These are phyloP conservation scores for Lophotriccus pileatus DNA, from an alignment of 2,797 vertebrate species.

Conservation along the genomic window DNA sequence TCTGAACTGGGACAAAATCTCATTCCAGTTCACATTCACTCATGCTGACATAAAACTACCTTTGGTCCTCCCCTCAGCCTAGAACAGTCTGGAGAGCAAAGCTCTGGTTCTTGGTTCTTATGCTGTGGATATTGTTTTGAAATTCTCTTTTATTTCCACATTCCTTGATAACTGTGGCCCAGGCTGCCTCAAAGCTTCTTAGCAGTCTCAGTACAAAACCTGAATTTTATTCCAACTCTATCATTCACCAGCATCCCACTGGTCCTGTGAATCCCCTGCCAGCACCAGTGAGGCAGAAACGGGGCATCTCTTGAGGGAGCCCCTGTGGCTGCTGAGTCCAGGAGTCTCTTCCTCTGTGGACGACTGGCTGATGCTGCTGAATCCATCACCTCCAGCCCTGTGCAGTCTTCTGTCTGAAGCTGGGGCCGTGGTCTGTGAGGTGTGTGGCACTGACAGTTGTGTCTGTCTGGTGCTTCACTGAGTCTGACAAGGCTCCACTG, in stretches of 20 bases:
- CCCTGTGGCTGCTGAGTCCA: neutral
- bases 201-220: neutral
- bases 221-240: neutral
- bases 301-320: neutral
- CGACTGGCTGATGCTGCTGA: neutral
- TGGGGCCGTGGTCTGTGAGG: neutral
- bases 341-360: neutral
- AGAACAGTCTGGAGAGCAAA: neutral
- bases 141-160: neutral
- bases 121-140: fast-evolving
- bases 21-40: neutral
- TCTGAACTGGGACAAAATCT: neutral
- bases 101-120: neutral
- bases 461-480: neutral
- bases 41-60: neutral
- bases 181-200: neutral
- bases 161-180: neutral
- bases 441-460: neutral
- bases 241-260: neutral
- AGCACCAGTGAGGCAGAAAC: neutral
- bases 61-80: neutral
- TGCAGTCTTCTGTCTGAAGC: neutral
- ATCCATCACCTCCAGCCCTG: neutral
- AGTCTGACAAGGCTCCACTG: neutral
- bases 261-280: neutral